Evolutionary conservation across 2,797 vertebrate genomes (phyloP).

Genomic region (Sphenopsis melanotis): DNA sequence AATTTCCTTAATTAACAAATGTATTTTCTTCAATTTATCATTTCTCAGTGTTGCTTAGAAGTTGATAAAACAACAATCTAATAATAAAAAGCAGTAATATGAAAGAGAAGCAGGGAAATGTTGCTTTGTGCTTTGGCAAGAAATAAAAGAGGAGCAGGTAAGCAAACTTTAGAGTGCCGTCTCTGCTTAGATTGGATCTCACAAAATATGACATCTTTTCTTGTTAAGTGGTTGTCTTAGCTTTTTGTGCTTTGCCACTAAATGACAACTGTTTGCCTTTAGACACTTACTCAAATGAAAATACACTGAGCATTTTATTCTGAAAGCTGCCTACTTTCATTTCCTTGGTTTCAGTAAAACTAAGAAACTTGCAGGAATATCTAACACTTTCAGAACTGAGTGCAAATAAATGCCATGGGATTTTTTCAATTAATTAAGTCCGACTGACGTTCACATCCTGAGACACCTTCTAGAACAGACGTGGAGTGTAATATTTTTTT

Average conservation of each 20-base stretch:
- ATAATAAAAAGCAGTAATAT: background rate
- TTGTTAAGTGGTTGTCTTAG: background rate
- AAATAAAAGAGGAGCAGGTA: background rate
- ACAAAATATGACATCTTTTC: background rate
- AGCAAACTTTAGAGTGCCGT: background rate
- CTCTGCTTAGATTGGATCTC: background rate
- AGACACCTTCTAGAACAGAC: background rate
- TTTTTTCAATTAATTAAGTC: background rate
- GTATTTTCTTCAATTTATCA: background rate
- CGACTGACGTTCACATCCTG: background rate
- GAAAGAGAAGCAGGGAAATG: background rate
- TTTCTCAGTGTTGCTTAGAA: background rate
- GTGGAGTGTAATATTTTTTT: background rate
- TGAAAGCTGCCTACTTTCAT: background rate
- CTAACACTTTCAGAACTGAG: background rate
- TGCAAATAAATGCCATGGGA: background rate
- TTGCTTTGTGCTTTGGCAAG: background rate
- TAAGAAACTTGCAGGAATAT: background rate
- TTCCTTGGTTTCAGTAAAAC: background rate
- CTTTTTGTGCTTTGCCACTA: background rate
- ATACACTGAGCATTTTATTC: background rate
- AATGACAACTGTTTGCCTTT: background rate
- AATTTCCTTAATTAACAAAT: conserved; percentile 4
- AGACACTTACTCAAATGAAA: background rate
- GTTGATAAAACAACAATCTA: background rate